These are phyloP conservation scores for Ethmia dodecea DNA, from an alignment of 2,888 invertebrate species.

Conservation along the genomic window DNA sequence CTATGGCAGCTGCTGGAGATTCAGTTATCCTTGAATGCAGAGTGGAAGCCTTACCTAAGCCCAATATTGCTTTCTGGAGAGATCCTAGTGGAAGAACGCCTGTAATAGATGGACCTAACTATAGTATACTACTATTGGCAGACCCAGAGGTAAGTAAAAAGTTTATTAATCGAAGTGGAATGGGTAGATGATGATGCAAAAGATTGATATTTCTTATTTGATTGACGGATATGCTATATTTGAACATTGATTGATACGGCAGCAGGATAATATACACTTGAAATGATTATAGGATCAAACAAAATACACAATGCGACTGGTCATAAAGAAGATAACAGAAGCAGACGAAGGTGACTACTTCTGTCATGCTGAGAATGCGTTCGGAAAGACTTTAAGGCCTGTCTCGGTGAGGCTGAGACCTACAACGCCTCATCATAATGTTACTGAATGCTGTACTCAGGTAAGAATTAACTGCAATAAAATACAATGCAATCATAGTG, in stretches of 20 bases:
- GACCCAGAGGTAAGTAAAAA: constrained; percentile 78
- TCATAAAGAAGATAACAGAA: constrained; percentile 83
- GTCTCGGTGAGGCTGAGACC: constrained; percentile 85
- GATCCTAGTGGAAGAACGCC: constrained; percentile 85
- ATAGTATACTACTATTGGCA: constrained; percentile 78
- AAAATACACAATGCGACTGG: constrained; percentile 85
- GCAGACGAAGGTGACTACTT: constrained; percentile 88
- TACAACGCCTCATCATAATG: constrained; percentile 80
- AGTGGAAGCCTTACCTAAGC: constrained; percentile 87
- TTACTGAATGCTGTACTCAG: constrained; percentile 85
- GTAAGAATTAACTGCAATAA: no score
- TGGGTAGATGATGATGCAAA: no score
- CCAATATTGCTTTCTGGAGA: constrained; percentile 89
- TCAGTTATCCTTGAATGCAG: constrained; percentile 86
- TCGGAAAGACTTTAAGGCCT: constrained; percentile 84
- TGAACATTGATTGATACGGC: no score
- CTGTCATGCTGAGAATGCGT: constrained; percentile 91
- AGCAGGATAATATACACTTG: no score
- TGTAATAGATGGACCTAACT: constrained; percentile 87
- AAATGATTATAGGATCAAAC: constrained; percentile 82
- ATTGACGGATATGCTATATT: no score
- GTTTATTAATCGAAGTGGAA: no score
- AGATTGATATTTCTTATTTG: no score
- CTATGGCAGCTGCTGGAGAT: constrained; percentile 86
- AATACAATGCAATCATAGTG: no score